Conservation (phyloP, 2,888 invertebrate species). For the Reticulitermes lucifugus region DNA sequence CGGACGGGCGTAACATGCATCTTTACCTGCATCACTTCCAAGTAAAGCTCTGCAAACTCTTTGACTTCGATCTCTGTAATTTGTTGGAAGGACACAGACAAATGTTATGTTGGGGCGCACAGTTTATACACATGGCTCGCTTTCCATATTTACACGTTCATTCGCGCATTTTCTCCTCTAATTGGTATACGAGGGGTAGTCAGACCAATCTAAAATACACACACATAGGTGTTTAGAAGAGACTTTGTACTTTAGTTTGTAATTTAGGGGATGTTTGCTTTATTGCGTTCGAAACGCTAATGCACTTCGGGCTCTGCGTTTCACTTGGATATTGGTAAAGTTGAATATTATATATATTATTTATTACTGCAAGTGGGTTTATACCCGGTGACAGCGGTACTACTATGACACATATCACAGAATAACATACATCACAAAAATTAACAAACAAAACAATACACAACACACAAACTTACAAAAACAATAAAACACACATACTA, state of each 20-base stretch:
- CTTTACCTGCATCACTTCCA: neutral
- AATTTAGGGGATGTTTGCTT: neutral
- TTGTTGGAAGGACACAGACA: too few relatives aligned
- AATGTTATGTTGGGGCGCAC: neutral
- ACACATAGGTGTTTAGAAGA: neutral
- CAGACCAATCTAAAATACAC: neutral
- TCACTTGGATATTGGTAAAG: too few relatives aligned
- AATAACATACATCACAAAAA: too few relatives aligned
- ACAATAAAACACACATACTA: too few relatives aligned
- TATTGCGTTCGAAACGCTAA: neutral
- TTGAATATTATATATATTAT: too few relatives aligned
- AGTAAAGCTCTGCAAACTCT: neutral
- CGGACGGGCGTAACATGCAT: neutral
- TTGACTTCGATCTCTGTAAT: too few relatives aligned
- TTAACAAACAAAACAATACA: too few relatives aligned
- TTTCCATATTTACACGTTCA: conserved; percentile 4
- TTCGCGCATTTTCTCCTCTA: neutral
- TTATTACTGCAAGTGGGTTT: too few relatives aligned
- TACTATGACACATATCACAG: too few relatives aligned
- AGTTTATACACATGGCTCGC: neutral
- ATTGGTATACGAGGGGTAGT: neutral
- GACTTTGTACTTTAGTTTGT: neutral
- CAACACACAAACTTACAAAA: too few relatives aligned
- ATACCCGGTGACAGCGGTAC: too few relatives aligned
- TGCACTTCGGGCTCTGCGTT: too few relatives aligned